Evolutionary conservation across 2,888 invertebrate species (phyloP), one percentile per base, ranked within the genome.

Genomic region (Cantharis rustica): DNA sequence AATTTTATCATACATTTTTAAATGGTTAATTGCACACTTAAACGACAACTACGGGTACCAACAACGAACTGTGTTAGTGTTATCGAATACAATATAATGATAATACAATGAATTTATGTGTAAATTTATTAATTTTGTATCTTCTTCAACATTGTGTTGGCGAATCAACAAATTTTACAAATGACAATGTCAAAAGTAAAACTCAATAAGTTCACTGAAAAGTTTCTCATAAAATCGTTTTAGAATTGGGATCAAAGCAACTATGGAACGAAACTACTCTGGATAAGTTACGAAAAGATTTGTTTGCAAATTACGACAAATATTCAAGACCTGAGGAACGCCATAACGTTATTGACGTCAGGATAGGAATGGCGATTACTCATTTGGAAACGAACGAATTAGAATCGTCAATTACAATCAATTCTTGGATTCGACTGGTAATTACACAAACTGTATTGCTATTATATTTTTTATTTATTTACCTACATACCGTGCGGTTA

Each of bases 321-420:
- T 90, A 90, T 80, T 89, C 90, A 3, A 87, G 90, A 76, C 90
- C 91, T 0, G 85, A 90, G 1, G 89, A 90, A 79, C 90, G 90
- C 82, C 88, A 87, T 80, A 89, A 90, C 79, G 85, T 87, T 5
- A 90, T 91, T 0, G 81, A 81, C 9, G 91, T 93, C 15, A 82
- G 81, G 23, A 87, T 93, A 62, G 89, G 89, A 23, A 85, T 95
- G 27, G 89, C 90, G 75, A 87, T 93, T 75, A 88, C 89, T 72
- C 94, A 94, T 84, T 89, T 94, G 27, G 91, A 93, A 81, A 85
- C 95, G 85, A 90, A 93, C 84, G 94, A 94, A 84, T 84, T 88
- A 15, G 89, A 90, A 82, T 91, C 92, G 11, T 89, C 91, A 72
- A 89, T 95, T 81, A 90, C 90, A 0, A 85, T 92, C 1, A 90